A percentile compares a stretch with the other conserved stretches of the same genome.
phyloP scores from a whole-genome alignment of 1,140 invertebrate genomes.

The Lethocerus indicus region DNA sequence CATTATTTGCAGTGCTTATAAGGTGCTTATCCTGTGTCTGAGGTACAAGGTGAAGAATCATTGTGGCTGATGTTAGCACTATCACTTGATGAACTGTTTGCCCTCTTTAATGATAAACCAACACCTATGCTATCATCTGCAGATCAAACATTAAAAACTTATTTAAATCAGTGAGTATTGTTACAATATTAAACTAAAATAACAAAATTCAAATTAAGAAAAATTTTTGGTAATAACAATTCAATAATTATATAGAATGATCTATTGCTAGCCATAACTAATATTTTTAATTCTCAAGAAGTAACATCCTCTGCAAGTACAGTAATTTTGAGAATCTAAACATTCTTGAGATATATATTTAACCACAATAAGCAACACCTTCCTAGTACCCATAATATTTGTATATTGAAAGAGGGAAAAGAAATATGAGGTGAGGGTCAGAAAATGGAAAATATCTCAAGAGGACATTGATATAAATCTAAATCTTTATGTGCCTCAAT shows the following conservation, averaged over 20 bases:
- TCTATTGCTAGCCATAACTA: slow-evolving; percentile 24
- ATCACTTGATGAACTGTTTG: slow-evolving; percentile 32
- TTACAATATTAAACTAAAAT: slow-evolving; percentile 1
- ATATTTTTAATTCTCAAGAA: too few species aligned
- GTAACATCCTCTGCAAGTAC: too few species aligned
- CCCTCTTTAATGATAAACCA: slow-evolving; percentile 27
- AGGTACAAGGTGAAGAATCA: slow-evolving; percentile 30
- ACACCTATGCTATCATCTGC: slow-evolving; percentile 25
- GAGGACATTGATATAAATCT: too few species aligned
- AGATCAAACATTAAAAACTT: slow-evolving; percentile 26
- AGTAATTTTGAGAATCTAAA: too few species aligned
- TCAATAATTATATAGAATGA: slow-evolving; percentile 1
- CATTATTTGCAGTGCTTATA: too few species aligned
- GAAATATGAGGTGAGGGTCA: too few species aligned
- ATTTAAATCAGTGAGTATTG: slow-evolving; percentile 1
- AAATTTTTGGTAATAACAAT: slow-evolving; percentile 7
- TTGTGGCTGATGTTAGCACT: slow-evolving; percentile 31
- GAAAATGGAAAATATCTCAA: too few species aligned
- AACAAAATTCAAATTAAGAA: slow-evolving; percentile 22
- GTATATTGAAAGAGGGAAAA: too few species aligned
- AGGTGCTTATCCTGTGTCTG: slow-evolving; percentile 29
- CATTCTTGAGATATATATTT: too few species aligned
- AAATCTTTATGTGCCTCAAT: too few species aligned
- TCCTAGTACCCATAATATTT: too few species aligned
- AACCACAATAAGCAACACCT: too few species aligned